These are phyloP conservation scores for Leuciscus idus DNA, from an alignment of 2,113 vertebrate species.

Conservation along the genomic window DNA sequence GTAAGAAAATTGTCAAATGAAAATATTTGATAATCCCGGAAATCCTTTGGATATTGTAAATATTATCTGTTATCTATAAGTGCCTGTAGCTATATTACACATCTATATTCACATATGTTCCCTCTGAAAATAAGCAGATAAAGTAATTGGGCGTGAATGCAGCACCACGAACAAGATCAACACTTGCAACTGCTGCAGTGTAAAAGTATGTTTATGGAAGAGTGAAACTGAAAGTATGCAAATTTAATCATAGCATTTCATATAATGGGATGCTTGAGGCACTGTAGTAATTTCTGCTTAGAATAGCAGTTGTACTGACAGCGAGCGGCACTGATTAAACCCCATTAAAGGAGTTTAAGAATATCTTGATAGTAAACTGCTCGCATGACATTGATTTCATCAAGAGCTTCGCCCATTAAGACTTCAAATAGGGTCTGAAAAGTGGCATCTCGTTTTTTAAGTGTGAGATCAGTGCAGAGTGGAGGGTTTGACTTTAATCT, in stretches of 20 bases:
- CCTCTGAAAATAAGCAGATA: not conserved
- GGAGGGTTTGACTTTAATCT: slow-evolving; percentile 64
- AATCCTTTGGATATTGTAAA: not conserved
- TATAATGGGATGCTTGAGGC: slow-evolving; percentile 53
- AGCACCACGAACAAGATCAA: slow-evolving; percentile 18
- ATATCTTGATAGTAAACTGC: slow-evolving; percentile 51
- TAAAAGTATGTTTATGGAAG: slow-evolving; percentile 46
- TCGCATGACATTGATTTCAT: slow-evolving; percentile 57
- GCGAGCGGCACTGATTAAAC: slow-evolving; percentile 48
- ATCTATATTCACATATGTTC: slow-evolving; percentile 5
- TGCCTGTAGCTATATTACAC: not conserved
- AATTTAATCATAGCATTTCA: slow-evolving; percentile 54
- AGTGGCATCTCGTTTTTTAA: slow-evolving; percentile 41
- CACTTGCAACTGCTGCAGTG: slow-evolving; percentile 33
- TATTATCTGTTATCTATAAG: slow-evolving; percentile 12
- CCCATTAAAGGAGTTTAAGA: slow-evolving; percentile 57
- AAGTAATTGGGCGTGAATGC: slow-evolving; percentile 18
- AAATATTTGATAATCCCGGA: not conserved
- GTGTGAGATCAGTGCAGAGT: slow-evolving; percentile 31
- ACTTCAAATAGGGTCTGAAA: slow-evolving; percentile 53
- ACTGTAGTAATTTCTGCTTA: slow-evolving; percentile 51
- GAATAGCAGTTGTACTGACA: slow-evolving; percentile 46
- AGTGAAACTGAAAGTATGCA: slow-evolving; percentile 43
- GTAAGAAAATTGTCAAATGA: not conserved
- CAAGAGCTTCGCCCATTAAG: slow-evolving; percentile 45